Evolutionary conservation across 2,797 vertebrate species (phyloP), one percentile per base, ranked within the genome.

Genomic region (Acipenser ruthenus): DNA sequence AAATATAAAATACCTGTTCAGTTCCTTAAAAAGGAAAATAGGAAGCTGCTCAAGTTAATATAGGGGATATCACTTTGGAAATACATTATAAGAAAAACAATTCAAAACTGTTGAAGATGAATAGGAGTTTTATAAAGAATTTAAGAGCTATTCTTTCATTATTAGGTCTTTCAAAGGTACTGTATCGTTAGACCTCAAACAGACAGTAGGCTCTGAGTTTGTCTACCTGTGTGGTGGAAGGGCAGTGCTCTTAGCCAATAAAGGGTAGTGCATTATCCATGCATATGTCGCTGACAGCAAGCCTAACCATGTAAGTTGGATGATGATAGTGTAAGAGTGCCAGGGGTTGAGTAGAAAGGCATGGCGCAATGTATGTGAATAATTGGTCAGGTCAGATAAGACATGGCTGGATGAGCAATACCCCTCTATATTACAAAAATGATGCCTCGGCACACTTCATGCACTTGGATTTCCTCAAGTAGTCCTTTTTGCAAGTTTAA

Each of bases 331-430:
- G 50, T 64, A 66, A 49, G 74, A 12, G 52, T 66, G 65, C 68
- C 68, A 13, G 9, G 18, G 56, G 66, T 18, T 62, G 76, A 69
- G 70, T 71, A 68, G 73, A 71, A 72, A 70, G 71, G 78, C 73
- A 75, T 86, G 87, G 84, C 83, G 79, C 74, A 70, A 69, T 79
- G 79, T 82, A 84, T 84, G 84, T 81, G 82, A 83, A 87, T 91
- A 89, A 91, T 89, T 89, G 88, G 86, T 91, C 89, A 87, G 84
- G 85, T 90, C 83, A 83, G 80, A 91, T 91, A 85, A 82, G 84
- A 88, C 77, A 88, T 77, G 83, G 83, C 84, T 60, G 84, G 79
- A 77, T 73, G 82, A 80, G 76, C 78, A 72, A 79, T 61, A 77
- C 82, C 87, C 81, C 81, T 77, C 77, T 60, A 80, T 76, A 75